Conservation (phyloP, 2,797 vertebrate species). For the Cetoscarus ocellatus region DNA sequence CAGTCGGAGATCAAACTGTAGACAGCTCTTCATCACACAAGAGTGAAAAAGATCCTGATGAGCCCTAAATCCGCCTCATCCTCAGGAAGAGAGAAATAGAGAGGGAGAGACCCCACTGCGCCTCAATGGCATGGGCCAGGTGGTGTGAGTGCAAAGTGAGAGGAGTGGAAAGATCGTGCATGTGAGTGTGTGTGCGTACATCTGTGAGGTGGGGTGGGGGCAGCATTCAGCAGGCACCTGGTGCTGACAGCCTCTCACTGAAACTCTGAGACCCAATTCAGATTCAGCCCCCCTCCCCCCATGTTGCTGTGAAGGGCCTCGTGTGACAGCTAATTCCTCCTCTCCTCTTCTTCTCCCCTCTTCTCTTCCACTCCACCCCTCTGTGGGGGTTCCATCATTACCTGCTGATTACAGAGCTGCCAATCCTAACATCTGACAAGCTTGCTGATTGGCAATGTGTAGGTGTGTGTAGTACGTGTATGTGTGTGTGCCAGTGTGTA, state of each 20-base stretch:
- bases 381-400: slow-evolving; percentile 63
- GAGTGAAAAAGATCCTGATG: slow-evolving; percentile 73
- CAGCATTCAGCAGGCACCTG: slow-evolving; percentile 75
- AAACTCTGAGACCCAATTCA: slow-evolving; percentile 67
- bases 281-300: slow-evolving; percentile 44
- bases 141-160: slow-evolving; percentile 65
- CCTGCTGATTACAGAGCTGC: slow-evolving; percentile 78
- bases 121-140: slow-evolving; percentile 65
- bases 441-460: slow-evolving; percentile 63
- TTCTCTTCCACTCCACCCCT: not conserved
- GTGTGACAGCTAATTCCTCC: slow-evolving; percentile 57
- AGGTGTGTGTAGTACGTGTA: slow-evolving; percentile 16
- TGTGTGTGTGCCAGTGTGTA: slow-evolving; percentile 30
- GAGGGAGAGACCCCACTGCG: slow-evolving; percentile 68
- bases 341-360: slow-evolving; percentile 5
- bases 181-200: slow-evolving; percentile 14
- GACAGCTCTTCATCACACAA: slow-evolving; percentile 64
- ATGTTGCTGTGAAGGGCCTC: slow-evolving; percentile 61
- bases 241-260: slow-evolving; percentile 71
- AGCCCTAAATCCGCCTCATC: slow-evolving; percentile 60
- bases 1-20: slow-evolving; percentile 58
- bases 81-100: slow-evolving; percentile 41
- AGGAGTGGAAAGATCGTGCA: slow-evolving; percentile 40
- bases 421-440: slow-evolving; percentile 55
- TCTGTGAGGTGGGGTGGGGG: slow-evolving; percentile 28